Base-by-base conservation (phyloP, 2,888 invertebrate species). In the Eulithis prunata region DNA sequence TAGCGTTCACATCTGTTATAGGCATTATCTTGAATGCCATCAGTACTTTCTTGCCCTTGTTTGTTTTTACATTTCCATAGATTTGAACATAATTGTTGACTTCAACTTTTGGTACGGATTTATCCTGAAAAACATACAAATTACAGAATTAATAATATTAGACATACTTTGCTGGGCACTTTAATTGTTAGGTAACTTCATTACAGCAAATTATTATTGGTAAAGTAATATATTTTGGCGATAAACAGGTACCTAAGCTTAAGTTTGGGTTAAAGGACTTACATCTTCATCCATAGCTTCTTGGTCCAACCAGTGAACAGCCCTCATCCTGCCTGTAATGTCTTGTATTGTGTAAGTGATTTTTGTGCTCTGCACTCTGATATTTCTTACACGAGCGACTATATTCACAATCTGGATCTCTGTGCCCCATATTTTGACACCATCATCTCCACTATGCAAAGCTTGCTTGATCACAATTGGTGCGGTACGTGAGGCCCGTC, bases 321-420 rank as follows among this genome's bases (percentile, higher is more conserved):
- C 92, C 72, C 85, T 82, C 93, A 93, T 93, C 67, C 91, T 84
- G 0, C 93, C 93, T 1, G 93, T 93, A 32, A 93, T 92, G 71
- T 93, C 93, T 77, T 93, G 92, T 70, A 93, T 88, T 51, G 91
- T 93, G 65, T 93, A 93, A 49, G 91, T 92, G 28, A 93, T 93
- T 80, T 93, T 93, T 1, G 91, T 91, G 73, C 93, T 93, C 69
- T 93, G 93, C 75, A 92, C 83, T 52, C 88, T 80, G 47, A 93
- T 92, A 67, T 91, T 93, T 52, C 84, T 80, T 1, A 93, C 77
- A 57, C 91, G 79, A 32, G 91, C 93, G 8, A 93, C 87, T 69
- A 93, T 76, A 5, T 83, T 87, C 0, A 91, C 89, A 64, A 93
- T 93, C 78, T 93, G 93, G 58, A 93, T 86, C 68, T 93, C 93